phyloP scores from a whole-genome alignment of 2,113 vertebrate species.

The Bos taurus region ARS-UCD2.0 NC_037357.1:20859001-20859500 shows the following conservation, averaged over 20 bases:
- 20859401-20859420: neutral
- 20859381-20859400: neutral
- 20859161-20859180: neutral
- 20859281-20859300: neutral
- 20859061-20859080: neutral
- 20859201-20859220: neutral
- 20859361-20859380: neutral
- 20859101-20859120: neutral
- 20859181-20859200: neutral
- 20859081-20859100: neutral
- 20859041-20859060: neutral
- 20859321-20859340: neutral
- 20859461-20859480: neutral
- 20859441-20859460: neutral
- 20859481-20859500: neutral
- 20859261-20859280: neutral
- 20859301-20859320: neutral
- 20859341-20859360: conserved; percentile 9
- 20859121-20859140: neutral
- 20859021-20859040: neutral
- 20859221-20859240: neutral
- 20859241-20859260: neutral
- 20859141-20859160: neutral
- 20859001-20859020: neutral
- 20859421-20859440: neutral